phyloP scores from a whole-genome alignment of 2,888 invertebrate genomes.

The Stenotaenia linearis region DNA sequence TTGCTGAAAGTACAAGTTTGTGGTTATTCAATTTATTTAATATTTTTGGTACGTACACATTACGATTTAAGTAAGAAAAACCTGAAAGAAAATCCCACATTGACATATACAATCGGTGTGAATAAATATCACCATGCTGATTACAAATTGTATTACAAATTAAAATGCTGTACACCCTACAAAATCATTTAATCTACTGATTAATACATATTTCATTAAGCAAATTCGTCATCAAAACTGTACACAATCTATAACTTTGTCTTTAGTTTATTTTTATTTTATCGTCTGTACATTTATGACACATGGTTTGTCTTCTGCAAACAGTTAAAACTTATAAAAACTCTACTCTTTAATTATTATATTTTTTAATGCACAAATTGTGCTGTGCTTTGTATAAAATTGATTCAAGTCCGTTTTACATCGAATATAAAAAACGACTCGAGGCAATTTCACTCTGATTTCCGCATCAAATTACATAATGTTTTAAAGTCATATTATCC shows the following conservation, averaged over 20 bases:
- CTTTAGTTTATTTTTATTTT: background rate
- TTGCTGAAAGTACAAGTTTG: background rate
- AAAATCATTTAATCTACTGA: background rate
- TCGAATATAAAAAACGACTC: constrained; percentile 5
- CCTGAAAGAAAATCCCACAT: background rate
- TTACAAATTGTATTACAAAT: background rate
- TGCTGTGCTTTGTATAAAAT: background rate
- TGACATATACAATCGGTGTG: constrained; percentile 15
- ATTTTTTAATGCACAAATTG: background rate
- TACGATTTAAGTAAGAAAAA: background rate
- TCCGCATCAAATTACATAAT: background rate
- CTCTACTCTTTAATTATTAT: background rate
- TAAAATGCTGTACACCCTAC: constrained; percentile 13
- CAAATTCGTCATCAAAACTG: background rate
- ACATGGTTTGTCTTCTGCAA: constrained; percentile 10
- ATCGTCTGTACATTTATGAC: constrained; percentile 5
- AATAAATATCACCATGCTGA: constrained; percentile 14
- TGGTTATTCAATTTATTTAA: background rate
- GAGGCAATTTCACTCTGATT: constrained; percentile 2
- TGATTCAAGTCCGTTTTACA: background rate
- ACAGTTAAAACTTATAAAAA: constrained; percentile 26
- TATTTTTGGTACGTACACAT: background rate
- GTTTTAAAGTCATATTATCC: background rate
- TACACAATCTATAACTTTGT: background rate
- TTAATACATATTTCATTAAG: background rate